These are phyloP conservation scores for Drosophila stalkeri DNA, from an alignment of 2,888 invertebrate genomes.

Conservation along the genomic window DNA sequence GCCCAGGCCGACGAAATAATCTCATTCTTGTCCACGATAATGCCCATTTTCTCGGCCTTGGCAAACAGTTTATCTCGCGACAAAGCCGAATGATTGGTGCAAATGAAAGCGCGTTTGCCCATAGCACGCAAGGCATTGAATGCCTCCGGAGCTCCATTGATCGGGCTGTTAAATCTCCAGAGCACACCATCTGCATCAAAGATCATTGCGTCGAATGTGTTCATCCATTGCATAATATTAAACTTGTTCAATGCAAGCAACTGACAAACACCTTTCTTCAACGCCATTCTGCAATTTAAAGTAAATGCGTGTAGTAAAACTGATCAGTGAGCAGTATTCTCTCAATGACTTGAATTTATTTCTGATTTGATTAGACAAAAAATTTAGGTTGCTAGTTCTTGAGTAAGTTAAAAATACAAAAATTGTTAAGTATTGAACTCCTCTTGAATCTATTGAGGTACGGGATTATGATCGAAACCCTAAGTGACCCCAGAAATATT, in stretches of 20 bases:
- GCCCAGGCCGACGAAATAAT: conserved; percentile 52
- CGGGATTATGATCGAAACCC: too few species aligned
- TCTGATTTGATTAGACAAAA: not conserved
- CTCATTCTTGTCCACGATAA: conserved; percentile 40
- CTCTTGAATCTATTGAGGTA: not conserved
- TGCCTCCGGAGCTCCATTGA: conserved; percentile 53
- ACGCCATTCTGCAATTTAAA: conserved; percentile 26
- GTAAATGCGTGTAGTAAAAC: not conserved
- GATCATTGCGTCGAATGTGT: conserved; percentile 54
- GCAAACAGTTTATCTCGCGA: conserved; percentile 23
- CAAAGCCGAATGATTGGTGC: conserved; percentile 54
- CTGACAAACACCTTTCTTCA: conserved; percentile 53
- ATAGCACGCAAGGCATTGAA: conserved; percentile 60
- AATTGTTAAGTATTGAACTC: too few species aligned
- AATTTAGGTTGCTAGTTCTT: not conserved
- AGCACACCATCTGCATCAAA: conserved; percentile 61
- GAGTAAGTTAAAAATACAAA: not conserved
- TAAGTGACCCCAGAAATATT: too few species aligned
- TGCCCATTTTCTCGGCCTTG: conserved; percentile 47
- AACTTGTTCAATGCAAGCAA: conserved; percentile 47
- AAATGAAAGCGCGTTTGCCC: conserved; percentile 60
- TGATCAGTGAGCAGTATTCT: not conserved
- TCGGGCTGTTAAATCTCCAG: conserved; percentile 33
- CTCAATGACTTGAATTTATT: not conserved
- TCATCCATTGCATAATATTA: conserved; percentile 54